These are phyloP conservation scores for Dermatemys mawii DNA, from an alignment of 2,113 vertebrate genomes.

Conservation along the genomic window DNA sequence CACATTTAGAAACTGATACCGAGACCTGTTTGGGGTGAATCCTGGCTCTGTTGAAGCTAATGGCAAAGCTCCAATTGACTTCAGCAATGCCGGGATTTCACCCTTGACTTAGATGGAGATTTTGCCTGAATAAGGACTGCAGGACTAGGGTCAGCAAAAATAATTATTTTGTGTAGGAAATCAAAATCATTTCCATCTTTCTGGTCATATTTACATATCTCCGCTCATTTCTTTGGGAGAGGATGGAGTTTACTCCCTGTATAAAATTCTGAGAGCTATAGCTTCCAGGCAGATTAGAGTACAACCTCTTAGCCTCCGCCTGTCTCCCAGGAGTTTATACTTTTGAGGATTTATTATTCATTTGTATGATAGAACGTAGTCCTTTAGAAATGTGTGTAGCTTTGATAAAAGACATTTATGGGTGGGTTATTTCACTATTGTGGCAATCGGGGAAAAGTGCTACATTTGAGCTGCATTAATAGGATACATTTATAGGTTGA, in stretches of 20 bases:
- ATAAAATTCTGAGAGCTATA: background rate
- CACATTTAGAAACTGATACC: background rate
- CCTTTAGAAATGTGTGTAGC: slow-evolving; percentile 38
- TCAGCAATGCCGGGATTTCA: background rate
- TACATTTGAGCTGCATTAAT: slow-evolving; percentile 61
- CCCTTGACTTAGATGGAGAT: background rate
- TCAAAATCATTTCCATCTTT: background rate
- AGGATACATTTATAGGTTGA: slow-evolving; percentile 30
- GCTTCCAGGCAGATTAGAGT: background rate
- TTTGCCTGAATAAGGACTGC: background rate
- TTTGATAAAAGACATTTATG: slow-evolving; percentile 48
- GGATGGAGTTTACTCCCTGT: background rate
- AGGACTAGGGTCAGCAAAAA: background rate
- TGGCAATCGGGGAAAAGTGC: slow-evolving; percentile 49
- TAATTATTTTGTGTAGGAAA: background rate
- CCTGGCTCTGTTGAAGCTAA: background rate
- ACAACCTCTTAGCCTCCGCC: background rate
- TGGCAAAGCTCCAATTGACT: background rate
- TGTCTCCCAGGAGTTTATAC: slow-evolving; percentile 1
- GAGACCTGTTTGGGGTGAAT: background rate
- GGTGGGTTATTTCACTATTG: slow-evolving; percentile 64
- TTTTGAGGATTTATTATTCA: slow-evolving; percentile 2
- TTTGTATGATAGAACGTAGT: background rate
- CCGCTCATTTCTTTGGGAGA: background rate
- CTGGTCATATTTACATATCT: background rate